phyloP scores from a whole-genome alignment of 2,113 vertebrate species.

The Larimichthys polyactis region DNA sequence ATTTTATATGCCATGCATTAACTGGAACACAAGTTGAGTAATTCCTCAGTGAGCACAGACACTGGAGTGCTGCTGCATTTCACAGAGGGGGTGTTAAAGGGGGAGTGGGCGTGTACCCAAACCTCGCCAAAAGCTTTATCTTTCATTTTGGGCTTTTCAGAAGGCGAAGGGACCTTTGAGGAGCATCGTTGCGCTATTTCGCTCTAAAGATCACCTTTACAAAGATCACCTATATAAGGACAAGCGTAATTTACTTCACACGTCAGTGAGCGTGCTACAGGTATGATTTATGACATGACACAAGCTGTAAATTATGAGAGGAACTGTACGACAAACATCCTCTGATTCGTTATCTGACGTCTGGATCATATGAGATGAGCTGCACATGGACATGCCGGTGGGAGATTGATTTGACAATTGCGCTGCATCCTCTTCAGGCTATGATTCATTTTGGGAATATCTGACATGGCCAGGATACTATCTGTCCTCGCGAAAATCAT shows the following conservation, averaged over 20 bases:
- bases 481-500: constrained; percentile 50
- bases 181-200: neutral
- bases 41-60: neutral
- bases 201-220: neutral
- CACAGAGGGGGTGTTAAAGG: constrained; percentile 7
- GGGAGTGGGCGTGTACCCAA: constrained; percentile 52
- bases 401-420: constrained; percentile 56
- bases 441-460: constrained; percentile 66
- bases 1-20: constrained; percentile 4
- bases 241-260: neutral
- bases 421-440: constrained; percentile 22
- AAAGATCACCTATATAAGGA: neutral
- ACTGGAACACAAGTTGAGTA: neutral
- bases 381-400: constrained; percentile 39
- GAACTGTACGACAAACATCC: neutral
- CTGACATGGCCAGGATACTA: constrained; percentile 58
- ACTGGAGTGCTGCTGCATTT: constrained; percentile 10
- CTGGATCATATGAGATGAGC: constrained; percentile 49
- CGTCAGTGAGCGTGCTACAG: neutral
- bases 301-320: constrained; percentile 2
- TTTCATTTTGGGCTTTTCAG: constrained; percentile 31
- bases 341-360: neutral
- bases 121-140: constrained; percentile 27
- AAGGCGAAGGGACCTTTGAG: constrained; percentile 22
- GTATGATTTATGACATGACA: constrained; percentile 20